phyloP scores from a whole-genome alignment of 2,888 invertebrate species.

The Odontomyia ornata region DNA sequence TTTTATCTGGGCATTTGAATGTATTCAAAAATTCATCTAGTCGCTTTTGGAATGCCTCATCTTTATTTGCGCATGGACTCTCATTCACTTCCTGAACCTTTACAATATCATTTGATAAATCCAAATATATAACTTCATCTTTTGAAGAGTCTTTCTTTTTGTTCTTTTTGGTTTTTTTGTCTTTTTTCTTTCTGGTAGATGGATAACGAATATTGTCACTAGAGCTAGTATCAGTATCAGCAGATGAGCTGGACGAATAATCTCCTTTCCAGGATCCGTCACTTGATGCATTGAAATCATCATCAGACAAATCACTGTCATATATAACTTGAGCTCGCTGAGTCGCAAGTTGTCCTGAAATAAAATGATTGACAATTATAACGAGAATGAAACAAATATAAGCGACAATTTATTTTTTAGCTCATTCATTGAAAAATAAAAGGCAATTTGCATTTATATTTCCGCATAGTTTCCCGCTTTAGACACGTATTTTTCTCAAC shows the following conservation, averaged over 20 bases:
- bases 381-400: too few relatives aligned
- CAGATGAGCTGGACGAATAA: constrained; percentile 14
- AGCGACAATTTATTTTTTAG: too few relatives aligned
- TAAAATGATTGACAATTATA: not conserved
- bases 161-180: constrained; percentile 29
- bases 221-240: not conserved
- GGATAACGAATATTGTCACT: not conserved
- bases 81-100: constrained; percentile 53
- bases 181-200: not conserved
- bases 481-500: too few relatives aligned
- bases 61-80: constrained; percentile 56
- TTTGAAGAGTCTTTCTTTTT: constrained; percentile 37
- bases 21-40: constrained; percentile 57
- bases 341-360: not conserved
- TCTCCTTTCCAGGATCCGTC: constrained; percentile 31
- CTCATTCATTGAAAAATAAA: too few relatives aligned
- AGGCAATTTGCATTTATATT: too few relatives aligned
- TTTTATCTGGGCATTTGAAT: constrained; percentile 55
- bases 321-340: not conserved
- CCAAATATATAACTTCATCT: constrained; percentile 58
- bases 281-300: constrained; percentile 15
- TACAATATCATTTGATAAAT: constrained; percentile 58
- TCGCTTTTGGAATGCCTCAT: constrained; percentile 53
- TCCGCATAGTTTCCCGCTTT: too few relatives aligned
- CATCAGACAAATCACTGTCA: constrained; percentile 18